Evolutionary conservation across 2,113 vertebrate genomes (phyloP), one percentile per base, ranked within the genome.

Genomic region (Tenebrosternarchus preto): DNA sequence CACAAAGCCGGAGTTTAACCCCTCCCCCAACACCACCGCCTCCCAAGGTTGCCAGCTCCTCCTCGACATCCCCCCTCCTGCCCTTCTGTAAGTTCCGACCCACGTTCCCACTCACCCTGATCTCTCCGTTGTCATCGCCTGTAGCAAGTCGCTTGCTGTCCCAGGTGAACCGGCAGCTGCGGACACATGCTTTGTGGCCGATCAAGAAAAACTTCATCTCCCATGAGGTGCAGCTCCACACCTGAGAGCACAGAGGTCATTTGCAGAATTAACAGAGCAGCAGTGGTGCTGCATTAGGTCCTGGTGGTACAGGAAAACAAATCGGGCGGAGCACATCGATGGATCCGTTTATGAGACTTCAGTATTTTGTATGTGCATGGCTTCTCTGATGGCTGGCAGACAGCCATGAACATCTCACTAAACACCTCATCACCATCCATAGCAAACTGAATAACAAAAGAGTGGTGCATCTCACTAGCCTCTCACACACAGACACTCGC

Each of bases 121-220:
- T 95, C 91, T 98, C 96, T 86, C 96, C 95, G 6, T 96, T 93
- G 92, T 99, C 98, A 19, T 98, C 98, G 77, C 98, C 98, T 0
- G 98, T 99, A 0, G 96, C 96, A 66, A 99, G 83, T 1, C 92
- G 83, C 33, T 83, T 84, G 76, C 87, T 86, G 82, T 95, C 90
- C 89, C 88, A 88, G 59, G 98, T 96, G 91, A 99, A 99, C 11
- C 89, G 56, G 85, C 95, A 98, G 91, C 96, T 98, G 50, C 98
- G 93, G 56, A 98, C 96, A 5, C 97, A 99, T 67, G 93, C 94
- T 22, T 92, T 91, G n/a, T 99, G 96, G 56, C 93, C 95, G 31
- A 46, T 90, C 85, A 99, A 83, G 1, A 91, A 90, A 81, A 91
- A 88, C 76, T 94, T 86, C 67, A 91, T 89, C 59, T 88, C 87